phyloP scores from a whole-genome alignment of 92 coral and sea anemone genomes.

The Muricea muricata region DNA sequence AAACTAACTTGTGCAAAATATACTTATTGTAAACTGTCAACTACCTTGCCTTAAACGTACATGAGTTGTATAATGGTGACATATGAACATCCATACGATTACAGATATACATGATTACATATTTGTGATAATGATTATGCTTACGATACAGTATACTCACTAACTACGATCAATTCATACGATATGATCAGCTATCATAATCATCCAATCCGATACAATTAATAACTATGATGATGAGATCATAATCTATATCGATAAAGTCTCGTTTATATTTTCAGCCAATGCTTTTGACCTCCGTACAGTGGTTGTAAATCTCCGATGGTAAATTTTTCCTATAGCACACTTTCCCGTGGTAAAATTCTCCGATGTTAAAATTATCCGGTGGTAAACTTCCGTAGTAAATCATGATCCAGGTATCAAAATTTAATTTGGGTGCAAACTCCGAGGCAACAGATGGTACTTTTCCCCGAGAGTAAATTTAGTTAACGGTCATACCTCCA shows the following conservation, averaged over 20 bases:
- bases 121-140: constrained; percentile 9
- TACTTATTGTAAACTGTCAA: too few relatives aligned
- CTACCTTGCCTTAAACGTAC: too few relatives aligned
- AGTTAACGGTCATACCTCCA: neutral
- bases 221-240: neutral
- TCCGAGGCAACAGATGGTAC: neutral
- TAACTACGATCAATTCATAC: neutral
- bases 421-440: constrained; percentile 19
- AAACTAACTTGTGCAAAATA: neutral
- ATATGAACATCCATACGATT: neutral
- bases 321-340: neutral
- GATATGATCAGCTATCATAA: neutral
- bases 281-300: neutral
- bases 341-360: neutral
- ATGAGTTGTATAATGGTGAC: too few relatives aligned
- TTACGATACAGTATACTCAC: neutral
- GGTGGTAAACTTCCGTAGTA: constrained; percentile 7
- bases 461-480: neutral
- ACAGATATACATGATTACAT: constrained; percentile 9
- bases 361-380: constrained; percentile 22
- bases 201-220: neutral
- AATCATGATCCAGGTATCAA: constrained; percentile 33
- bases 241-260: neutral
- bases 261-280: neutral
- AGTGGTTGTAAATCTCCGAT: constrained; percentile 11